Evolutionary conservation across 2,797 vertebrate species (phyloP).

Genomic region (Podarcis lilfordi): DNA sequence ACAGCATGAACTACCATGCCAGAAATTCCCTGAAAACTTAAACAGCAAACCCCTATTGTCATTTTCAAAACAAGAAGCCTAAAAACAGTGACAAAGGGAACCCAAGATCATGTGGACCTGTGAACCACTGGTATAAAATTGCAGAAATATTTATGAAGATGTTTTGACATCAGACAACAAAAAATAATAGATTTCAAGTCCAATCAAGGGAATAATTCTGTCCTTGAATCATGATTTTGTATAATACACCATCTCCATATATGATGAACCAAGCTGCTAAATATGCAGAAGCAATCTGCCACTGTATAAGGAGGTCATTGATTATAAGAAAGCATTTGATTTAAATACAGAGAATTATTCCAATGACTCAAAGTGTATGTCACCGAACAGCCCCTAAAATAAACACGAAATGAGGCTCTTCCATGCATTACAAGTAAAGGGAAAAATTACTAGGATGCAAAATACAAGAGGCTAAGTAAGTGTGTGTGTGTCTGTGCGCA

Average conservation of each 20-base stretch:
- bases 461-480: neutral
- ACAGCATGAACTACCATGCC: conserved; percentile 66
- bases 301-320: conserved; percentile 74
- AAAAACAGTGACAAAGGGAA: conserved; percentile 67
- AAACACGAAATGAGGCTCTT: conserved; percentile 47
- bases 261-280: conserved; percentile 71
- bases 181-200: conserved; percentile 59
- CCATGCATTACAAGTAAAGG: conserved; percentile 22
- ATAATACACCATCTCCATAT: conserved; percentile 57
- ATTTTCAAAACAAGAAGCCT: conserved; percentile 74
- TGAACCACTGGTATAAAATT: conserved; percentile 36
- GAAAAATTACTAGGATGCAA: conserved; percentile 25
- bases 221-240: conserved; percentile 62
- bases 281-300: conserved; percentile 72
- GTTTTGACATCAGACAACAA: conserved; percentile 47
- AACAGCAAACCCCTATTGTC: conserved; percentile 63
- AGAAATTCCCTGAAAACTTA: conserved; percentile 76
- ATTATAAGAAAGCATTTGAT: conserved; percentile 80
- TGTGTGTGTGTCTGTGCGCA: neutral
- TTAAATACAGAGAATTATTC: conserved; percentile 69
- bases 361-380: conserved; percentile 43
- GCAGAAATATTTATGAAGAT: conserved; percentile 64
- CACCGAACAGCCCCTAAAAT: conserved; percentile 46
- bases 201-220: conserved; percentile 67
- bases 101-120: conserved; percentile 54